These are phyloP conservation scores for Leucophenga varia DNA, from an alignment of 1,140 invertebrate species.

Conservation along the genomic window DNA sequence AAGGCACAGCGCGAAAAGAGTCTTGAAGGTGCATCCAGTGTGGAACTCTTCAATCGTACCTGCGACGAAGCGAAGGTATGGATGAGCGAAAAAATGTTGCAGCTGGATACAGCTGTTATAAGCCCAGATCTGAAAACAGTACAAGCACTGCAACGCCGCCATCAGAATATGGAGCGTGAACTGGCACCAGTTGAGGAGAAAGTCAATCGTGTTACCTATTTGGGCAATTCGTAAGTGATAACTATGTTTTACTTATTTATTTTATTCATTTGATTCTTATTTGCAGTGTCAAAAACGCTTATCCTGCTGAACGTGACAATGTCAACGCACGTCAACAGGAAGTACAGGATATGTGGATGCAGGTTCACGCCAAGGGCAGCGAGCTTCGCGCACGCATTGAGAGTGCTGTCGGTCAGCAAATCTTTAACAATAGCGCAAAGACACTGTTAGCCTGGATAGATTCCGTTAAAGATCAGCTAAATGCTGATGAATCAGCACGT, in stretches of 20 bases:
- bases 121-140: conserved; percentile 88
- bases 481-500: conserved; percentile 78
- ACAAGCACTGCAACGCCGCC: conserved; percentile 83
- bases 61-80: conserved; percentile 92
- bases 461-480: conserved; percentile 76
- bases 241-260: not conserved
- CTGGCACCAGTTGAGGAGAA: conserved; percentile 88
- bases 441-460: conserved; percentile 77
- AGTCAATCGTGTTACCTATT: conserved; percentile 75
- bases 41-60: conserved; percentile 90
- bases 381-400: conserved; percentile 80
- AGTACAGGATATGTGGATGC: conserved; percentile 83
- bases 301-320: conserved; percentile 85
- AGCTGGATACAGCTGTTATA: conserved; percentile 75
- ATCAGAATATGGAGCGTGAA: conserved; percentile 88
- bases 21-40: conserved; percentile 87
- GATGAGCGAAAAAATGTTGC: conserved; percentile 91
- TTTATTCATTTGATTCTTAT: not conserved
- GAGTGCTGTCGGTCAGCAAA: conserved; percentile 91
- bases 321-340: conserved; percentile 83
- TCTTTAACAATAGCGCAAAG: conserved; percentile 85
- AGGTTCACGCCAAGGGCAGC: conserved; percentile 80
- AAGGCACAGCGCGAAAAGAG: conserved; percentile 90
- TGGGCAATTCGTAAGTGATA: conserved; percentile 71
- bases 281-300: conserved; percentile 79